Percentiles rank a stretch among this genome's conserved stretches.
phyloP scores from a whole-genome alignment of 2,113 vertebrate species.

The Sialia sialis region DNA sequence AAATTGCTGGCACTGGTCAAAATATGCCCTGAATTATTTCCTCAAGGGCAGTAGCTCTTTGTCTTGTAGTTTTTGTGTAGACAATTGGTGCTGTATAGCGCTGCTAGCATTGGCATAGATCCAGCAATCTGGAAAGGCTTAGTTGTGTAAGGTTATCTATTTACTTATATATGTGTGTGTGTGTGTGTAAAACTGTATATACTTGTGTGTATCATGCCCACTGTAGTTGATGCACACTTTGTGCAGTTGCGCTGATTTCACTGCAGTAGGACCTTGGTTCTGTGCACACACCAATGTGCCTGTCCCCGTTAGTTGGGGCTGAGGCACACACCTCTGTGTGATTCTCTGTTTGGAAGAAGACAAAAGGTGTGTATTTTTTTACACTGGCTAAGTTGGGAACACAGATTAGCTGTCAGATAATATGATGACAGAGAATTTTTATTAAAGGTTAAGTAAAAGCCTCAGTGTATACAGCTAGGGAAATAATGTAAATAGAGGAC shows the following conservation, averaged over 20 bases:
- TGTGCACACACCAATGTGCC: constrained; percentile 42
- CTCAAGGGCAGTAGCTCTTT: neutral
- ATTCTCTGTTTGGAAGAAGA: constrained; percentile 22
- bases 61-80: neutral
- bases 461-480: neutral
- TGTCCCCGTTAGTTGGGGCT: constrained; percentile 26
- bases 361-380: constrained; percentile 16
- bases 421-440: constrained; percentile 28
- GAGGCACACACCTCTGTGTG: constrained; percentile 13
- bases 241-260: neutral
- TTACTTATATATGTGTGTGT: neutral
- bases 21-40: neutral
- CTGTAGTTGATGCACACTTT: neutral
- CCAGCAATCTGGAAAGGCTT: neutral
- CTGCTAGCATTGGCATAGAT: neutral
- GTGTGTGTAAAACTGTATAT: constrained; percentile 13
- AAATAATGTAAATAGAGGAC: neutral
- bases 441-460: neutral
- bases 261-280: neutral
- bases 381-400: neutral
- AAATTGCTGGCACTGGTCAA: neutral
- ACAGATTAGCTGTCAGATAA: constrained; percentile 14
- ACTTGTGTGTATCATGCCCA: neutral
- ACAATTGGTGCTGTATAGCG: neutral
- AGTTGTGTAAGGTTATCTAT: neutral